phyloP scores from a whole-genome alignment of 2,113 vertebrate species.

The Apeltes quadracus region DNA sequence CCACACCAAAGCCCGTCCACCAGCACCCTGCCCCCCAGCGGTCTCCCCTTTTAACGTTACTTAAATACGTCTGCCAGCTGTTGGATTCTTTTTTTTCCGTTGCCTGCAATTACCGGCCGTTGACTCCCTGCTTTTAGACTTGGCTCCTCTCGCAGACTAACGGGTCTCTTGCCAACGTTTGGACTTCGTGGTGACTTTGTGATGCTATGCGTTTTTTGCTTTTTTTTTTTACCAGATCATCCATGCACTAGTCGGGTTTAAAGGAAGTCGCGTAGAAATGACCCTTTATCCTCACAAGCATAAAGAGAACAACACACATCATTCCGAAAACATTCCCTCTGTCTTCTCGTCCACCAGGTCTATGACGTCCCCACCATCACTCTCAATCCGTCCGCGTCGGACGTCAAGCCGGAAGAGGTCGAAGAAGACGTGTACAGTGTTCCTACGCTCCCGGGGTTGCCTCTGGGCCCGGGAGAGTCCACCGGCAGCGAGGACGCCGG shows the following conservation, averaged over 20 bases:
- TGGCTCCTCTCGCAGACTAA: neutral
- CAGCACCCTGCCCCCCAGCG: slow-evolving; percentile 44
- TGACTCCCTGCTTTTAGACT: neutral
- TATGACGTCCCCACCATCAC: slow-evolving; percentile 85
- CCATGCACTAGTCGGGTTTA: neutral
- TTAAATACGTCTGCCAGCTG: slow-evolving; percentile 58
- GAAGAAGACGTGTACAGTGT: slow-evolving; percentile 83
- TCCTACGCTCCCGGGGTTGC: slow-evolving; percentile 79
- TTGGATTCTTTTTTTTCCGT: slow-evolving; percentile 48
- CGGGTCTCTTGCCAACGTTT: neutral
- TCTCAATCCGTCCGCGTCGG: slow-evolving; percentile 61
- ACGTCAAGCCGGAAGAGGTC: slow-evolving; percentile 52
- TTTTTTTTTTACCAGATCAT: neutral
- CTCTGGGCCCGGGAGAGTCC: slow-evolving; percentile 74
- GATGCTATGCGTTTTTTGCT: neutral
- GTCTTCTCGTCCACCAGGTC: slow-evolving; percentile 74
- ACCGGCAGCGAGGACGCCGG: slow-evolving; percentile 39
- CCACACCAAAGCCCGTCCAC: slow-evolving; percentile 58
- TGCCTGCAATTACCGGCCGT: slow-evolving; percentile 22
- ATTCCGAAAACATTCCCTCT: neutral
- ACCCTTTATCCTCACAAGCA: neutral
- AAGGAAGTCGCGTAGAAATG: neutral
- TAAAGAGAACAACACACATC: neutral
- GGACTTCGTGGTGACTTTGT: neutral
- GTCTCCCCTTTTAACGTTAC: slow-evolving; percentile 53